Base-by-base conservation (phyloP, 2,113 vertebrate genomes). In the Alethe castanea region DNA sequence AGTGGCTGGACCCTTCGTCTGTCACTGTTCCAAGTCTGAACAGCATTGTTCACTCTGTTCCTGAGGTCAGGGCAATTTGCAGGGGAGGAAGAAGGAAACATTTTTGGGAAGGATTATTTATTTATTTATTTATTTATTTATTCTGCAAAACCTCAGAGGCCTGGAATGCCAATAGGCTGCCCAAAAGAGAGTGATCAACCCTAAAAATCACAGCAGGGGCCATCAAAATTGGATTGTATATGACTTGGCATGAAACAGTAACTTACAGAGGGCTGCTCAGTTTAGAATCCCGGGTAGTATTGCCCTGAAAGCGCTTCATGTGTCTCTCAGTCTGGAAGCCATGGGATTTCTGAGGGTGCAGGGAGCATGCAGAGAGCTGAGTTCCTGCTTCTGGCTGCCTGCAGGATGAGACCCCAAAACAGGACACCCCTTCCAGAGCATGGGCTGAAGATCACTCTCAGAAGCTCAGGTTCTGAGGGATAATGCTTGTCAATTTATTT, bases 11-110 rank as follows among this genome's bases (percentile, higher is more conserved):
- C 54, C 40, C 79, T 88, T 92, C 67, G 42, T 88, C 92, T 97
- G 94, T 88, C 90, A 86, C 80, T 54, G 93, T 84, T 92, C 92
- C 93, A 94, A 91, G 86, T n/a, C 60, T 93, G 76, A 84, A 47
- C 4, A 48, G 88, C 90, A 96, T 94, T 97, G 95, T 97, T 97
- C 91, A 84, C 66, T 92, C 82, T 95, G 81, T 93, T 94, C 93
- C 96, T 92, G 90, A 96, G 92, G 94, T 95, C 86, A 90, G 82
- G 26, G 40, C 72, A 96, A 95, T 97, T 96, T 96, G 44, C 57
- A 86, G 45, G 45, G 80, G 48, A 97, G 94, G 93, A 96, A 96
- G 82, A 95, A 92, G 80, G 88, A 96, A 94, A 90, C 45, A 67
- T 66, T 94, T 86, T 3, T 83, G 64, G 48, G 56, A 90, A 79